Evolutionary conservation across 1,140 invertebrate species (phyloP), one percentile per base, ranked within the genome.

Genomic region (Neoseiulus cucumeris): DNA sequence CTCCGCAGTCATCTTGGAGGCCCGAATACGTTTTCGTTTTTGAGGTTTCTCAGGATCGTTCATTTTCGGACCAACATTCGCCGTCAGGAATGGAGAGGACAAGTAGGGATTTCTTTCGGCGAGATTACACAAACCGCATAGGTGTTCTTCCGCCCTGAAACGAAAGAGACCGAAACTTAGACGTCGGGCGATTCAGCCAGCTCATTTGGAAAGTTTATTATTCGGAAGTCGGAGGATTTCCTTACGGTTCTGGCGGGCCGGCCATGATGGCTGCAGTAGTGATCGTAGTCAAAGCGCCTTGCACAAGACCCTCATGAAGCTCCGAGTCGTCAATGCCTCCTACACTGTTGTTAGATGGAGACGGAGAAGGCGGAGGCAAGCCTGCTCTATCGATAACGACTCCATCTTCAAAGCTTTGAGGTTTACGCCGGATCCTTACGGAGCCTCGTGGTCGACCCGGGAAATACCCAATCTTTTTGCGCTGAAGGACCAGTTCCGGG

Each of bases 1-100:
- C 22, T 59, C 51, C 25, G 51, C 51, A 33, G 25, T 59, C 51
- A 25, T 59, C 51, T 59, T 59, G 14, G 51, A 59, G 25, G 51
- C 51, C 51, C 51, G 51, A 33, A 59, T 59, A 59, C 51, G 51
- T 33, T 33, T 25, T 33, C 51, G 51, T 33, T 59, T 59, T 33
- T 59, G 51, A 25, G 51, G 51, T 33, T 59, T 59, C 51, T 59
- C 51, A 33, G 51, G 51, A 59, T 59, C 51, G 51, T 33, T 59
- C 51, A 29, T 59, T 25, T 25, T 33, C 25, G 51, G 51, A 33
- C 51, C 51, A 9, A 59, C 51, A 59, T 33, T 25, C 25, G 51
- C 51, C 22, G 51, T 29, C 33, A 59, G 51, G 33, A 59, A 59
- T 33, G 51, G 51, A 25, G 51, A 59, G 25, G 51, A 59, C 51